phyloP scores from a whole-genome alignment of 1,140 invertebrate species.

The Drosophila obscura region DNA sequence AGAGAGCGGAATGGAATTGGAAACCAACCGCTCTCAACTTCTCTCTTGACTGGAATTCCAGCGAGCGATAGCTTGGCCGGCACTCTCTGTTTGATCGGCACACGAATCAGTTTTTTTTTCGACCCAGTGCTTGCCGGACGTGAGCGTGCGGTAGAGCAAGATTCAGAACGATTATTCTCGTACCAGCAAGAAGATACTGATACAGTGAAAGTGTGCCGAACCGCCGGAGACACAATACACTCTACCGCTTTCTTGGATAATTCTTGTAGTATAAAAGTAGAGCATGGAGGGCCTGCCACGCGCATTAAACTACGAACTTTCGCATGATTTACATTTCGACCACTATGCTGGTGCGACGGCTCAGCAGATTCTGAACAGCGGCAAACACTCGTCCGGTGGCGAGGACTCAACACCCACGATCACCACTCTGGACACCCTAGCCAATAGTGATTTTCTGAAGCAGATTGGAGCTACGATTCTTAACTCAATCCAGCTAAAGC shows the following conservation, averaged over 20 bases:
- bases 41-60: conserved; percentile 66
- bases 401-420: conserved; percentile 71
- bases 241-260: conserved; percentile 13
- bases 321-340: conserved; percentile 76
- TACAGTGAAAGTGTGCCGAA: conserved; percentile 68
- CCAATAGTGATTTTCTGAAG: conserved; percentile 70
- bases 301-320: conserved; percentile 77
- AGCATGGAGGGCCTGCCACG: conserved; percentile 69
- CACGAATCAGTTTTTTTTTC: conserved; percentile 75
- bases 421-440: conserved; percentile 47
- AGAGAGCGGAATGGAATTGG: conserved; percentile 27
- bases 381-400: conserved; percentile 35
- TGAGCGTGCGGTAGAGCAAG: conserved; percentile 36
- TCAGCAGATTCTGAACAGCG: conserved; percentile 69
- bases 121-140: conserved; percentile 58
- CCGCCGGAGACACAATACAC: conserved; percentile 39
- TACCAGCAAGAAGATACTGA: conserved; percentile 28
- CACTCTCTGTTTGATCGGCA: not conserved
- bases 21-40: not conserved
- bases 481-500: conserved; percentile 74
- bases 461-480: conserved; percentile 72
- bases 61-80: conserved; percentile 25
- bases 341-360: conserved; percentile 60
- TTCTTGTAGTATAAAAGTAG: conserved; percentile 37
- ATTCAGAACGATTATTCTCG: conserved; percentile 15